These are phyloP conservation scores for Phodopus roborovskii DNA, from an alignment of 2,113 vertebrate species.

Conservation along the genomic window DNA sequence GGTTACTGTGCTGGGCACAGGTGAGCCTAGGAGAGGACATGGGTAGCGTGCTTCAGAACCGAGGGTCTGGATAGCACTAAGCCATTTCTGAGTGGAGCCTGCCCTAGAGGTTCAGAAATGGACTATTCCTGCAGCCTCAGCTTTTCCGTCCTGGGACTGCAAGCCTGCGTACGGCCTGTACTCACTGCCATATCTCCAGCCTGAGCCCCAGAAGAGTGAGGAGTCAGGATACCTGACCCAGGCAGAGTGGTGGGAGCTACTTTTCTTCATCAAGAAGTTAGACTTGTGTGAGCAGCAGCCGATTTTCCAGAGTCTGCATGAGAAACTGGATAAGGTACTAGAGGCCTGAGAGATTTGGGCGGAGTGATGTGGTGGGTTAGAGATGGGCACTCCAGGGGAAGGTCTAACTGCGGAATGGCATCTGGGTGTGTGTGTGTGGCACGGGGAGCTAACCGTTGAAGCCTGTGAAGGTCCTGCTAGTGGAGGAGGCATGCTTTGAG, in stretches of 20 bases:
- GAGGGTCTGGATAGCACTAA: neutral
- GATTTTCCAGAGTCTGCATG: conserved; percentile 86
- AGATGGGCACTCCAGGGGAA: neutral
- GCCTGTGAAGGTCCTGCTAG: neutral
- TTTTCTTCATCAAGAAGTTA: conserved; percentile 96
- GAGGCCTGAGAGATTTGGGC: neutral
- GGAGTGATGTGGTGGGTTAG: neutral
- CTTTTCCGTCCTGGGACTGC: conserved; percentile 78
- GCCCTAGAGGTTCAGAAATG: neutral
- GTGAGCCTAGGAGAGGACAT: conserved; percentile 68
- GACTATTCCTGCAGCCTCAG: conserved; percentile 12
- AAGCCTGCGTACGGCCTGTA: conserved; percentile 91
- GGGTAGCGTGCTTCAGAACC: neutral
- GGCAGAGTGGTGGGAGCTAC: conserved; percentile 96
- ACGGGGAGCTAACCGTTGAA: neutral
- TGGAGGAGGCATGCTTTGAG: neutral
- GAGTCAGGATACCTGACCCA: conserved; percentile 86
- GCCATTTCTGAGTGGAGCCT: neutral
- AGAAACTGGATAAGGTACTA: conserved; percentile 88
- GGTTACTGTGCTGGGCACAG: conserved; percentile 49
- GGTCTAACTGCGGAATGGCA: neutral
- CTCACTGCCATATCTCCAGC: conserved; percentile 91
- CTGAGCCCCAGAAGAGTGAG: conserved; percentile 75
- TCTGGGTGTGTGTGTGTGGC: neutral
- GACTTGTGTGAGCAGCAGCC: conserved; percentile 90